Conservation (phyloP, 1,140 invertebrate species). For the Lepidurus couesii region DNA sequence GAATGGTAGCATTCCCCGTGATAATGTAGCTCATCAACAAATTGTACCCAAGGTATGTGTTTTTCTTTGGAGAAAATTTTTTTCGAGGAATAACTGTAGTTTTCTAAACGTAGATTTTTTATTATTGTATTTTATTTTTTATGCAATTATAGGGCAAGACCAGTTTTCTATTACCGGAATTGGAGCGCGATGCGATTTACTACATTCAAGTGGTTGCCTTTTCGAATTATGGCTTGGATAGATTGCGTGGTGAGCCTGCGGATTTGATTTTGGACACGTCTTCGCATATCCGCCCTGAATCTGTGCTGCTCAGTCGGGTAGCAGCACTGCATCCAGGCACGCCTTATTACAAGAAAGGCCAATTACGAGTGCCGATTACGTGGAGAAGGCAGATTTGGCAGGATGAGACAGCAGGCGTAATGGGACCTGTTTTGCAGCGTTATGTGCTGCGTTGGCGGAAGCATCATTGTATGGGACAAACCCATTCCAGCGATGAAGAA, state of each 20-base stretch:
- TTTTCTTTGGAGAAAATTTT: no score
- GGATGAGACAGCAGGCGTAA: not conserved
- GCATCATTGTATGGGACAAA: conserved; percentile 10
- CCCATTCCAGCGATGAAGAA: conserved; percentile 6
- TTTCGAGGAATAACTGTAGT: no score
- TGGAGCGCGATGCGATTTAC: conserved; percentile 59
- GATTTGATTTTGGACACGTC: conserved; percentile 58
- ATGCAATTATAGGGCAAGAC: conserved; percentile 51
- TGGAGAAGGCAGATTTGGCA: conserved; percentile 3
- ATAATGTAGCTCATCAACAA: conserved; percentile 55
- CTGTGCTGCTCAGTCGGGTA: conserved; percentile 20
- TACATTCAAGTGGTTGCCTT: conserved; percentile 66
- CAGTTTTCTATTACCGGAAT: conserved; percentile 53
- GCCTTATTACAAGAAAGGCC: conserved; percentile 7
- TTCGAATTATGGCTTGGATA: conserved; percentile 56
- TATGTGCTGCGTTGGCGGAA: not conserved
- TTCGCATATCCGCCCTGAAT: conserved; percentile 7
- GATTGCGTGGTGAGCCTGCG: conserved; percentile 58
- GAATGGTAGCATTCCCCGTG: conserved; percentile 46
- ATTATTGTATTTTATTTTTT: not conserved
- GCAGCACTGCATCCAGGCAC: conserved; percentile 5
- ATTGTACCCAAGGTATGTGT: conserved; percentile 52
- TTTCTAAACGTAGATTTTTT: no score
- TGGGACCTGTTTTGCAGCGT: conserved; percentile 5
- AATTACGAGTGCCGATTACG: conserved; percentile 4